A percentile compares a stretch with the other conserved stretches of the same genome.
phyloP scores from a whole-genome alignment of 2,888 invertebrate genomes.

The Callyntrura guangdongensis region DNA sequence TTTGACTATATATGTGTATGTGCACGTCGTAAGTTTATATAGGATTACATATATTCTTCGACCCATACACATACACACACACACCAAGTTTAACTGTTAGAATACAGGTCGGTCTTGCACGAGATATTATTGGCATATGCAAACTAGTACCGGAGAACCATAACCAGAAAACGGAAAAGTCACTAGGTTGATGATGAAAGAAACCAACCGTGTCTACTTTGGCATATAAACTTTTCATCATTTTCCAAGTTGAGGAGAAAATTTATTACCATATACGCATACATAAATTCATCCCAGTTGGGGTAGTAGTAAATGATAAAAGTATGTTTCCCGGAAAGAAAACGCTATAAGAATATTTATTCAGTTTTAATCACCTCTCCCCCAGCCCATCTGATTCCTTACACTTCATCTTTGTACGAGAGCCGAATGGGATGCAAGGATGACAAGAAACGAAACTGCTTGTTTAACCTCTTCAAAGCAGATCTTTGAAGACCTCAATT shows the following conservation, averaged over 20 bases:
- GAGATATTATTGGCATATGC: constrained; percentile 19
- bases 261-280: neutral
- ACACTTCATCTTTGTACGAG: constrained; percentile 36
- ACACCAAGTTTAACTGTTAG: constrained; percentile 7
- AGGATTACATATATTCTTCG: too few species aligned
- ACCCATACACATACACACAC: neutral
- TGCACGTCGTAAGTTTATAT: too few species aligned
- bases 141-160: constrained; percentile 10
- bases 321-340: constrained; percentile 1
- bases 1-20: constrained; percentile 7
- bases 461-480: constrained; percentile 56
- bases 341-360: constrained; percentile 51
- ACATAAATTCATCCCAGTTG: too few species aligned
- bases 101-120: neutral
- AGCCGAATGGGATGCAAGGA: neutral
- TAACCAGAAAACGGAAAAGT: constrained; percentile 39
- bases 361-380: constrained; percentile 72
- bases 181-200: constrained; percentile 48
- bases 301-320: too few species aligned
- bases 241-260: neutral
- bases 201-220: constrained; percentile 14
- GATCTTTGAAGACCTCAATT: constrained; percentile 38
- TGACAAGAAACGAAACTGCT: constrained; percentile 51
- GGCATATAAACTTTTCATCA: neutral
- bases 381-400: constrained; percentile 59